Evolutionary conservation across 2,113 vertebrate genomes (phyloP).

Genomic region (Stegastes partitus): DNA sequence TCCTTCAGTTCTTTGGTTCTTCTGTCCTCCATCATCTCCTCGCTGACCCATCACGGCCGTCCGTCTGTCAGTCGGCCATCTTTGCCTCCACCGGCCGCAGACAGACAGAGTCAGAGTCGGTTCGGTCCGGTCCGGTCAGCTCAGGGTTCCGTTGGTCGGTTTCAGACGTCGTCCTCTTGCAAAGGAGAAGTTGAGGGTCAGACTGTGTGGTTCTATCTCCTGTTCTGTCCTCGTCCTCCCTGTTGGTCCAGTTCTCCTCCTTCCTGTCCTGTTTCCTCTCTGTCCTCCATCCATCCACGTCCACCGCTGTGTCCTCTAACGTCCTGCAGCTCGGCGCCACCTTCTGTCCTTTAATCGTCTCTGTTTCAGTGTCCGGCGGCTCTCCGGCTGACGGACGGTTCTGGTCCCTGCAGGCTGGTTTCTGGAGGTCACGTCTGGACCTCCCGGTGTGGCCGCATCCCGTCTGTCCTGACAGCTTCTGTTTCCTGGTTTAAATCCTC

Average conservation of each 20-base stretch:
- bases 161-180: slow-evolving; percentile 60
- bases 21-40: slow-evolving; percentile 24
- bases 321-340: neutral
- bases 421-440: no score
- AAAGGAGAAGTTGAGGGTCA: slow-evolving; percentile 73
- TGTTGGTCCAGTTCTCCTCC: rapidly evolving
- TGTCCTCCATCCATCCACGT: neutral
- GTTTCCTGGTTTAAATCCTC: no score
- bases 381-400: no score
- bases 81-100: slow-evolving; percentile 25
- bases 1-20: neutral
- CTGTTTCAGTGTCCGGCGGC: slow-evolving; percentile 13
- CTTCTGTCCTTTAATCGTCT: slow-evolving; percentile 22
- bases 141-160: slow-evolving; percentile 24
- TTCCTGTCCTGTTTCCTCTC: slow-evolving; percentile 10
- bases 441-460: no score
- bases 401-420: no score
- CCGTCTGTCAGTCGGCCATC: slow-evolving; percentile 31
- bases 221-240: neutral
- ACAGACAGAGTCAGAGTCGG: neutral
- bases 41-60: slow-evolving; percentile 36
- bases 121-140: slow-evolving; percentile 17
- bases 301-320: slow-evolving; percentile 7
- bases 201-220: slow-evolving; percentile 64
- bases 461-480: no score